Evolutionary conservation across 2,113 vertebrate species (phyloP), one percentile per base, ranked within the genome.

Genomic region (Speoplatyrhinus poulsoni): DNA sequence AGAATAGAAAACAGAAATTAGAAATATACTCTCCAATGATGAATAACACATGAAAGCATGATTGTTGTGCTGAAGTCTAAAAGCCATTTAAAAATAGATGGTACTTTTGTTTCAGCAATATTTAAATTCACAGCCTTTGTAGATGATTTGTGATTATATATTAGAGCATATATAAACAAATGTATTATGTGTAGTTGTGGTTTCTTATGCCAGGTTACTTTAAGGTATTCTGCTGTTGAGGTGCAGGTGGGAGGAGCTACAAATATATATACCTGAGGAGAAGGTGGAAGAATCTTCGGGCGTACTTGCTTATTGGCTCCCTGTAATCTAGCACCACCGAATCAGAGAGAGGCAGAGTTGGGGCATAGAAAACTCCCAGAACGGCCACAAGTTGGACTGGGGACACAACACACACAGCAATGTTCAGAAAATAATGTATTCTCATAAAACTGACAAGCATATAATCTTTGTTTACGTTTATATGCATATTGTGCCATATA

Each of bases 271-370:
- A 99, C 98, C 98, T 98, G 91, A 99, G 95, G 69, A 99, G 94
- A 90, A 98, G 96, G 88, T 99, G 98, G 89, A 99, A 99, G 84
- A 99, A 98, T 79, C 98, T 95, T 11, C 98, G 93, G 64, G 96
- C 94, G 0, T 96, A 98, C 90, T 92, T 95, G 92, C 95, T 94
- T 93, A 99, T 90, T 60, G 91, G 92, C 72, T 96, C 94, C 79
- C 95, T 91, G 85, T 96, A 98, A 87, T 96, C 94, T 83, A 96
- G 77, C 61, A 96, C 87, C 0, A 94, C 93, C 9, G 88, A 67
- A 78, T 98, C 95, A 73, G 95, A 92, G 67, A 98, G 93, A 59
- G 95, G 94, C 81, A 91, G 90, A 70, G 91, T 76, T 12, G 96
- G 95, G 63, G 94, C 90, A 79, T 98, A 99, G 89, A 99, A 99